Percentiles rank a stretch among this genome's conserved stretches.
These are phyloP conservation scores for Scytalopus superciliaris DNA, from an alignment of 2,113 vertebrate species.

Conservation along the genomic window DNA sequence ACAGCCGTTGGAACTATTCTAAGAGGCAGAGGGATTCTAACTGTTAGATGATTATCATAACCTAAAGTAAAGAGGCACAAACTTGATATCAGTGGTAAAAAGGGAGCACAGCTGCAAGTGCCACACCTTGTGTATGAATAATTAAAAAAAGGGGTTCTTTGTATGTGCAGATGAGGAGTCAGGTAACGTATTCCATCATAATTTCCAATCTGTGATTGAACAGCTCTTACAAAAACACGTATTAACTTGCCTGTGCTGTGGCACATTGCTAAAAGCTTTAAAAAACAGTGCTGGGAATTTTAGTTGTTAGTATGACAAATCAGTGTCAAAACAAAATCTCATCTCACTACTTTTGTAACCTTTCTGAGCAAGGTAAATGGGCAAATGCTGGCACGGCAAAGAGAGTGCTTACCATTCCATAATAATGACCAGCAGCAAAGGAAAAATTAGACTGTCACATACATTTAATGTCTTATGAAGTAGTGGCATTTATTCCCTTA, in stretches of 20 bases:
- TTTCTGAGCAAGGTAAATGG: background rate
- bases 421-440: background rate
- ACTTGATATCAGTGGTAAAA: background rate
- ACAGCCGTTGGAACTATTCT: background rate
- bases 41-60: background rate
- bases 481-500: background rate
- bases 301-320: background rate
- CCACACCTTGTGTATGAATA: background rate
- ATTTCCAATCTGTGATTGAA: background rate
- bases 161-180: background rate
- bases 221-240: background rate
- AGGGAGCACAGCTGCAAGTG: background rate
- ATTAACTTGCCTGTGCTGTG: background rate
- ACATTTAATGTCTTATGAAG: background rate
- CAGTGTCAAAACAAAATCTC: background rate
- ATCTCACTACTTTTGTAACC: background rate
- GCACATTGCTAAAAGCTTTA: background rate
- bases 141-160: background rate
- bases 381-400: background rate
- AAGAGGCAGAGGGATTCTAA: background rate
- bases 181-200: background rate
- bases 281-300: background rate
- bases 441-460: background rate
- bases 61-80: background rate
- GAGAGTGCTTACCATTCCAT: background rate